phyloP scores from a whole-genome alignment of 2,797 vertebrate species.

The Xiphophorus birchmanni region DNA sequence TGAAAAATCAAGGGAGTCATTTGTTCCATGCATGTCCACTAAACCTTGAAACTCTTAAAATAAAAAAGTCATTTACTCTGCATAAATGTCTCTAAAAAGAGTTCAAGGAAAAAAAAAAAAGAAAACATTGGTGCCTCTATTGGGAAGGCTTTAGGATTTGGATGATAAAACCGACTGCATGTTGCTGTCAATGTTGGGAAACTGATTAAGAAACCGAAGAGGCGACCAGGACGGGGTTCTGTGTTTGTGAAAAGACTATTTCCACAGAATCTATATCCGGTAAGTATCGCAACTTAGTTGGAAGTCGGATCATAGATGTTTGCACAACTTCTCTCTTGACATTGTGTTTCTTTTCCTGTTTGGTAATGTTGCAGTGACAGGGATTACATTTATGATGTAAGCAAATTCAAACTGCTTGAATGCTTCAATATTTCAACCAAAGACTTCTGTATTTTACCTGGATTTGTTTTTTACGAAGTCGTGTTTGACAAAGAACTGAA shows the following conservation, averaged over 20 bases:
- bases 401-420: background rate
- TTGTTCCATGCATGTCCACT: background rate
- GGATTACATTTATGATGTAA: background rate
- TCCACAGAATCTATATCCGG: background rate
- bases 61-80: background rate
- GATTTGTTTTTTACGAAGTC: background rate
- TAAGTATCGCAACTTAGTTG: background rate
- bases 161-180: background rate
- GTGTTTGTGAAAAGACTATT: background rate
- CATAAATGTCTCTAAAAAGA: background rate
- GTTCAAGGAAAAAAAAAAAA: background rate
- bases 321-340: background rate
- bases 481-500: background rate
- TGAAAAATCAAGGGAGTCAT: background rate
- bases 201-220: background rate
- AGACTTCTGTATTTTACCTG: background rate
- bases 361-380: slow-evolving; percentile 78
- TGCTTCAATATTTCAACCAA: background rate
- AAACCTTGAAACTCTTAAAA: background rate
- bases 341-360: slow-evolving; percentile 14
- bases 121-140: background rate
- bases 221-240: background rate
- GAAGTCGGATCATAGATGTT: background rate
- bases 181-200: background rate
- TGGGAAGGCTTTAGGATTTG: background rate